Evolutionary conservation across 2,888 invertebrate species (phyloP), one percentile per base, ranked within the genome.

Genomic region (Parnassius orleans): DNA sequence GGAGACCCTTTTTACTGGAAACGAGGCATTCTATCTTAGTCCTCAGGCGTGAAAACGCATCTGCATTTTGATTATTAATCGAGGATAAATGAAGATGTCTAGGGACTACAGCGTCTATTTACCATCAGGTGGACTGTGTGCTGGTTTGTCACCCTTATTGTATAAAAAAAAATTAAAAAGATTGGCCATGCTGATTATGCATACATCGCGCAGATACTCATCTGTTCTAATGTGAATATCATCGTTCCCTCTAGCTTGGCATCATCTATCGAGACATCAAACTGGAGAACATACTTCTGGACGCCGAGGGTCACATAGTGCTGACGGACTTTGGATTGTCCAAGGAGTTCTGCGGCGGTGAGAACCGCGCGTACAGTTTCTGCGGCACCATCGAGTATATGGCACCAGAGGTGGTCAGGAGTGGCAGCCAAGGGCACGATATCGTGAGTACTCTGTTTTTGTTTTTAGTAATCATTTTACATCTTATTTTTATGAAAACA

Each of bases 321-420:
- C 92, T 99, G 64, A 99, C 99, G 1, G 99, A 99, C 92, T 99
- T 99, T 87, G 99, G 99, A 0, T 94, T 99, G 50, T 98, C 98
- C 82, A 99, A 99, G 90, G 98, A 98, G 89, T 96, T 98, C 83
- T 94, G 96, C 64, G 90, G 90, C 10, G 90, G 85, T 0, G 95
- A 96, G 77, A 95, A 95, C 79, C 92, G 98, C 67, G 97, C 99
- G 0, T 98, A 98, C 91, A 98, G 98, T 67, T 99, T 98, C 92
- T 99, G 99, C 84, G 99, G 99, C 15, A 99, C 99, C 68, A 97
- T 99, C 75, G 99, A 99, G 84, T 99, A 99, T 87, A 99, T 99
- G 99, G 98, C 98, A 19, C 98, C 97, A 0, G 97, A 95, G 81
- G 95, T 95, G 50, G 95, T 95, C 65, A 87, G 95, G 76, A 97